Evolutionary conservation across 2,888 invertebrate species (phyloP), one percentile per base, ranked within the genome.

Genomic region (Azorinus chamasolen): DNA sequence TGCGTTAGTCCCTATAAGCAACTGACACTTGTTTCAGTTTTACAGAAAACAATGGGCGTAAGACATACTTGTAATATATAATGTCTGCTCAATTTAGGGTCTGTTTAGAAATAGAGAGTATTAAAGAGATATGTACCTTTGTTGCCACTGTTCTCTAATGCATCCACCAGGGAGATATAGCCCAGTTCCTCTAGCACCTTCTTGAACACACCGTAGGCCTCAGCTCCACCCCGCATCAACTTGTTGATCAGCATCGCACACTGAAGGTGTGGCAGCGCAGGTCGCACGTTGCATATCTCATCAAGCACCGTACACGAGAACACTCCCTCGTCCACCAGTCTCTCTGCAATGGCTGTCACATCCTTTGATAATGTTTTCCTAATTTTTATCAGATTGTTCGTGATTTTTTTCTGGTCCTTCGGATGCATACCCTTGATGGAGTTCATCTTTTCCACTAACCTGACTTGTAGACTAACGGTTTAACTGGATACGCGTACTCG

Each of bases 201-300:
- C 53, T 22, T 64, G 27, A 79, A 79, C n/a, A 41, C 62, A 12
- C 2, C 32, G 45, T 71, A 79, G 0, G 79, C 46, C n/a, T 69
- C 66, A 24, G 66, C 53, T 14, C 71, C 74, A 64, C 70, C 63
- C 25, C 79, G 25, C 37, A 79, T 41, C 20, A 79, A 27, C 22
- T 66, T 70, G 37, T 74, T 79, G 12, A 79, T 63, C 12, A 79
- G 25, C 18, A 71, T 48, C 1, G 71, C 74, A 50, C 79, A 79
- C 24, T 64, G 51, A 10, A 74, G 50, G 25, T 79, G 70, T 2
- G 63, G 41, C 27, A 54, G 45, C 6, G 50, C 46, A 5, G 62
- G 58, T 37, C 39, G 50, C 18, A 50, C 54, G 22, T 71, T 66
- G 0, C 4, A 27, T 16, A 79, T 70, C 50, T 79, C 79, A 14